Evolutionary conservation across 2,113 vertebrate genomes (phyloP).

Genomic region (Sphyrna mokarran): DNA sequence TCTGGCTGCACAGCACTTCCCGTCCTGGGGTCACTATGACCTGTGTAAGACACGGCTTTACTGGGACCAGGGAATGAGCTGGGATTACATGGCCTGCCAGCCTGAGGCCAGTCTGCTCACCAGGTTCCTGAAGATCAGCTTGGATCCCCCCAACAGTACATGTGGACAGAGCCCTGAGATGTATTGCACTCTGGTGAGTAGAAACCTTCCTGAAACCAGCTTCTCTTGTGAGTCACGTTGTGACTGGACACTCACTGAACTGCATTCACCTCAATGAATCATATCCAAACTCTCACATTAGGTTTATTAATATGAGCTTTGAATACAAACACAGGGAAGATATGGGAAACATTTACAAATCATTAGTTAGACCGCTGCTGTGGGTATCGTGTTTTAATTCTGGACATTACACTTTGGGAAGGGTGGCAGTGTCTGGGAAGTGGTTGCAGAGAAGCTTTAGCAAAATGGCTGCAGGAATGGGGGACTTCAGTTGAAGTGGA

Average conservation of each 20-base stretch:
- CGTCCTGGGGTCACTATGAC: conserved; percentile 93
- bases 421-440: not conserved
- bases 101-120: conserved; percentile 95
- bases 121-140: conserved; percentile 82
- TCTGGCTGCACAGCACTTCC: conserved; percentile 85
- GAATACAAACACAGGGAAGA: not conserved
- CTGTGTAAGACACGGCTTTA: conserved; percentile 93
- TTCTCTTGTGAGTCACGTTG: conserved; percentile 75
- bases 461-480: not conserved
- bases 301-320: not conserved
- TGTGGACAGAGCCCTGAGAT: conserved; percentile 66
- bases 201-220: conserved; percentile 79
- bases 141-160: conserved; percentile 93
- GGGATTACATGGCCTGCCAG: conserved; percentile 99
- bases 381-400: not conserved
- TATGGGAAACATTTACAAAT: not conserved
- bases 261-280: not conserved
- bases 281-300: not conserved
- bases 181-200: not conserved
- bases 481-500: not conserved
- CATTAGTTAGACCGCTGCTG: not conserved
- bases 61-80: conserved; percentile 87
- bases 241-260: not conserved
- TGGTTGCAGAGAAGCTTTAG: not conserved
- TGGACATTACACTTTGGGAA: no score